Evolutionary conservation across 2,888 invertebrate genomes (phyloP).

Genomic region (Patella ulyssiponensis): DNA sequence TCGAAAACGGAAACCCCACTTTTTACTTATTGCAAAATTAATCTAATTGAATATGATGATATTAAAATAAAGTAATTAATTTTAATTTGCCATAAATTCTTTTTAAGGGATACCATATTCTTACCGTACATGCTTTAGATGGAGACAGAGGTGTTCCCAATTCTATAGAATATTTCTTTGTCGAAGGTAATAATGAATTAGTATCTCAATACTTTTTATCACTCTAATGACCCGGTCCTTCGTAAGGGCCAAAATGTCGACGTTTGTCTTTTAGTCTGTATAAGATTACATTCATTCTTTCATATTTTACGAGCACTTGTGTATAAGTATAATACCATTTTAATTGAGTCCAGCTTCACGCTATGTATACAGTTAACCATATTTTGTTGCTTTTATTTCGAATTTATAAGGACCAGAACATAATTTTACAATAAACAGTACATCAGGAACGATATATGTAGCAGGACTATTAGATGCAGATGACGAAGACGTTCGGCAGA

Average conservation of each 20-base stretch:
- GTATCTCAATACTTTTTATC: not conserved
- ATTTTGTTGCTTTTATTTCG: too few species aligned
- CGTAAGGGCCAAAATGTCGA: not conserved
- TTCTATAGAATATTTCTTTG: slow-evolving; percentile 36
- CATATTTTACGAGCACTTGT: slow-evolving; percentile 31
- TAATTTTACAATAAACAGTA: not conserved
- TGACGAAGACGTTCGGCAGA: slow-evolving; percentile 14
- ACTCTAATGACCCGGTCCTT: not conserved
- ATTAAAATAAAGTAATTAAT: not conserved
- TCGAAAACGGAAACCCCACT: too few species aligned
- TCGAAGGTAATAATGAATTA: slow-evolving; percentile 22
- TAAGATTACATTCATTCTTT: not conserved
- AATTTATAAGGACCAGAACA: not conserved
- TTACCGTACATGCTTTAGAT: slow-evolving; percentile 77
- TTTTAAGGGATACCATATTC: too few species aligned
- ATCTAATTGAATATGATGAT: not conserved
- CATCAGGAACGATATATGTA: slow-evolving; percentile 17
- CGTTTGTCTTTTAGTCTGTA: not conserved
- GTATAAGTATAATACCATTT: slow-evolving; percentile 23
- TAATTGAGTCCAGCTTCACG: not conserved
- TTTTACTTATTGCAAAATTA: too few species aligned
- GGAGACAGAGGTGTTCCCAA: slow-evolving; percentile 80
- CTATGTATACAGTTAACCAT: too few species aligned
- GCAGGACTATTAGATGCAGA: slow-evolving; percentile 23
- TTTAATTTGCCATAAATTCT: not conserved